These are phyloP conservation scores for Synergus laeviventris DNA, from an alignment of 2,888 invertebrate species.

Conservation along the genomic window DNA sequence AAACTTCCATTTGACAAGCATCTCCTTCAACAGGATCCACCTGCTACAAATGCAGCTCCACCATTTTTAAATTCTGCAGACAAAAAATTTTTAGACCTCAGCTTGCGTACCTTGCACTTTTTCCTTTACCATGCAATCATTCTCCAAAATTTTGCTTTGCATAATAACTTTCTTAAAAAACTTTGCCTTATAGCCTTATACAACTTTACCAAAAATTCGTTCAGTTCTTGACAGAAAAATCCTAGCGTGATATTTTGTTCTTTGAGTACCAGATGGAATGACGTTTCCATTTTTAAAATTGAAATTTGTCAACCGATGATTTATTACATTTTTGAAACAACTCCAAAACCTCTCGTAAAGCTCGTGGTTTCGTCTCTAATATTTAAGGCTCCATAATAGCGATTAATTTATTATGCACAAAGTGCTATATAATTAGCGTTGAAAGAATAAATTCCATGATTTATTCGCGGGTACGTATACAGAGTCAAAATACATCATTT, in stretches of 20 bases:
- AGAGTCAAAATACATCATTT: conserved; percentile 18
- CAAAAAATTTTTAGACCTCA: conserved; percentile 9
- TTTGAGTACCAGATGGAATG: not conserved
- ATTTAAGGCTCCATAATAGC: conserved; percentile 14
- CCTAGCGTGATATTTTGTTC: not conserved
- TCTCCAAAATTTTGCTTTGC: conserved; percentile 2
- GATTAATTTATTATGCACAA: conserved; percentile 19
- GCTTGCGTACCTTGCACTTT: not conserved
- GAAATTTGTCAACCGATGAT: not conserved
- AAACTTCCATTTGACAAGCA: conserved; percentile 15
- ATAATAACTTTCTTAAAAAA: not conserved
- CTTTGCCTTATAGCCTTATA: not conserved
- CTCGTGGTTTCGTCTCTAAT: not conserved
- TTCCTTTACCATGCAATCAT: not conserved
- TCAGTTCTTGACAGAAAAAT: not conserved
- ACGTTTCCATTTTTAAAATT: not conserved
- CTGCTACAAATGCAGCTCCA: conserved; percentile 5
- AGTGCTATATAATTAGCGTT: conserved; percentile 2
- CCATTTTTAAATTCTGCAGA: conserved; percentile 1
- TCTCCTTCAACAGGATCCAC: conserved; percentile 26
- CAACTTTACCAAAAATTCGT: not conserved
- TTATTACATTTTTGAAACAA: not conserved
- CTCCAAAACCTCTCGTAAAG: not conserved
- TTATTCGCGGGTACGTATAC: conserved; percentile 3
- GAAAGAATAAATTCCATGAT: conserved; percentile 9